phyloP scores from a whole-genome alignment of 1,140 invertebrate species.

The Orussus abietinus region DNA sequence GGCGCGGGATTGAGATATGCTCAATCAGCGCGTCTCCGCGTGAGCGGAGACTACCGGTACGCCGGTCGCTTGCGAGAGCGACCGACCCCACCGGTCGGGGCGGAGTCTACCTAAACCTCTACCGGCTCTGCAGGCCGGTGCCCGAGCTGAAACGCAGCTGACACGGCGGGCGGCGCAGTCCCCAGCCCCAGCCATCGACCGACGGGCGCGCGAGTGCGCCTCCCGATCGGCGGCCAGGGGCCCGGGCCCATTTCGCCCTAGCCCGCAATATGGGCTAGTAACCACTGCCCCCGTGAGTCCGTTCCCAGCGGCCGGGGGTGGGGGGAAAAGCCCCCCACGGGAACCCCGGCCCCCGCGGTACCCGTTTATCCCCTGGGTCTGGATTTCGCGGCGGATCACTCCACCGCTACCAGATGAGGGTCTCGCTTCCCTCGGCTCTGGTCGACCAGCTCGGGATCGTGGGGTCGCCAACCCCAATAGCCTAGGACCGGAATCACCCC shows the following conservation, averaged over 20 bases:
- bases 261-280: too few species aligned
- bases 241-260: too few species aligned
- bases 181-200: background rate
- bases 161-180: conserved; percentile 4
- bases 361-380: background rate
- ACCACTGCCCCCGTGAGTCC: conserved; percentile 9
- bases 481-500: too few species aligned
- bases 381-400: background rate
- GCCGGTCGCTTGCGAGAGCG: too few species aligned
- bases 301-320: conserved; percentile 3
- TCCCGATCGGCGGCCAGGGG: too few species aligned
- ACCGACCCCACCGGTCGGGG: too few species aligned
- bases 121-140: conserved; percentile 2
- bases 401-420: background rate
- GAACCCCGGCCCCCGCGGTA: conserved; percentile 6
- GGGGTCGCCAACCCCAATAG: conserved; percentile 9
- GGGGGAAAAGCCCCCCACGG: background rate
- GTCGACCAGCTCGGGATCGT: conserved; percentile 2
- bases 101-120: conserved; percentile 3
- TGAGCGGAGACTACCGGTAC: too few species aligned
- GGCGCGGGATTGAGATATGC: too few species aligned
- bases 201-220: too few species aligned
- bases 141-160: conserved; percentile 11
- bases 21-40: too few species aligned
- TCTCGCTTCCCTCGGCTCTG: background rate